phyloP scores from a whole-genome alignment of 1,140 invertebrate genomes.

The Drosophila kanapiae region DNA sequence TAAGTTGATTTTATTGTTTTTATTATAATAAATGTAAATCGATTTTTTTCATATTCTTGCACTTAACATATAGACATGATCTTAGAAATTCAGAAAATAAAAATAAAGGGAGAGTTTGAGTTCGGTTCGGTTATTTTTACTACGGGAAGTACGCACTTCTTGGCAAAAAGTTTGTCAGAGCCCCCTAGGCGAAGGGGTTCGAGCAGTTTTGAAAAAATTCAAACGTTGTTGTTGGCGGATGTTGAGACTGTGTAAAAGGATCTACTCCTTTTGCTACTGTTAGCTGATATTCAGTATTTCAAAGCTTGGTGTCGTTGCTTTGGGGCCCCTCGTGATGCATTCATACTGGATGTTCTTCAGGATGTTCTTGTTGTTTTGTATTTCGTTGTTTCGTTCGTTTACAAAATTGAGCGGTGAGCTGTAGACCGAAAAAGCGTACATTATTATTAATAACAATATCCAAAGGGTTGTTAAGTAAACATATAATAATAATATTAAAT shows the following conservation, averaged over 20 bases:
- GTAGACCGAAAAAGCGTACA: slow-evolving; percentile 2
- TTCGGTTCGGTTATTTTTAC: slow-evolving; percentile 39
- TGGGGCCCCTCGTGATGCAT: slow-evolving; percentile 74
- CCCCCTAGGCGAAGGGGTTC: slow-evolving; percentile 30
- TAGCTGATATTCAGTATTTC: slow-evolving; percentile 37
- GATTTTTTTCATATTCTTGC: slow-evolving; percentile 76
- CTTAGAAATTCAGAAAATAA: slow-evolving; percentile 47
- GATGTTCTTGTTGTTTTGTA: slow-evolving; percentile 52
- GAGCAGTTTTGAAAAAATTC: slow-evolving; percentile 80
- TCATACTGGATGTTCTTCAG: slow-evolving; percentile 59
- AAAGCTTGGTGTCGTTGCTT: slow-evolving; percentile 59
- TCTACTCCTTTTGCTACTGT: slow-evolving; percentile 60
- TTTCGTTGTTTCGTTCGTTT: slow-evolving; percentile 82
- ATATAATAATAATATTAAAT: slow-evolving; percentile 36
- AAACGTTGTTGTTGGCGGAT: slow-evolving; percentile 73
- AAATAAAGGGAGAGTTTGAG: slow-evolving; percentile 52
- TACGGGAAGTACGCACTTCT: slow-evolving; percentile 72
- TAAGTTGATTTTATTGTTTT: slow-evolving; percentile 57
- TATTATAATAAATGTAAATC: slow-evolving; percentile 83
- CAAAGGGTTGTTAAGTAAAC: slow-evolving; percentile 8
- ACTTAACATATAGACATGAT: slow-evolving; percentile 74
- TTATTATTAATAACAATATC: neutral
- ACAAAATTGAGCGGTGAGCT: slow-evolving; percentile 83
- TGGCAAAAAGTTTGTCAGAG: slow-evolving; percentile 55
- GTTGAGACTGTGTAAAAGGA: slow-evolving; percentile 38